These are phyloP conservation scores for Nixonia krombeini DNA, from an alignment of 1,140 invertebrate genomes.

Conservation along the genomic window DNA sequence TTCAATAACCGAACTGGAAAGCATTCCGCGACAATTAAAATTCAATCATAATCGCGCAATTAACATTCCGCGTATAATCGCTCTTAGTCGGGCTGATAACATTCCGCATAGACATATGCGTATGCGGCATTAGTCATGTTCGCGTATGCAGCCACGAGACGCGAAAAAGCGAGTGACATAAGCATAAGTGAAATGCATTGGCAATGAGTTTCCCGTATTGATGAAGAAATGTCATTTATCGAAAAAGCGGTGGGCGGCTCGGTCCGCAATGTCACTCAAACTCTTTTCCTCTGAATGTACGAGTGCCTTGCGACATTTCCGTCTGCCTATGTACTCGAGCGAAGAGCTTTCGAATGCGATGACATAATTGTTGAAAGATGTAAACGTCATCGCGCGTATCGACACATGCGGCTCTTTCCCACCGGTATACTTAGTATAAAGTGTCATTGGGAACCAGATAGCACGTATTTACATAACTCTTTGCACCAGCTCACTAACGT, in stretches of 20 bases:
- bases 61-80: too few species aligned
- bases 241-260: not conserved
- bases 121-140: too few species aligned
- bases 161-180: too few species aligned
- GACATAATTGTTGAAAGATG: conserved; percentile 34
- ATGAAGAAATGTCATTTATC: conserved; percentile 1
- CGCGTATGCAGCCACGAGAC: not conserved
- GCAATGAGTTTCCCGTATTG: not conserved
- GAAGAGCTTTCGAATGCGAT: conserved; percentile 15
- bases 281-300: conserved; percentile 1
- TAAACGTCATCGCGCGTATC: conserved; percentile 19
- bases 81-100: not conserved
- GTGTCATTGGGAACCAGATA: conserved; percentile 34
- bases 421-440: conserved; percentile 10
- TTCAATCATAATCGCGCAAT: too few species aligned
- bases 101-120: not conserved
- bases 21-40: too few species aligned
- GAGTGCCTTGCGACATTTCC: not conserved
- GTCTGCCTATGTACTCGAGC: not conserved
- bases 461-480: conserved; percentile 52
- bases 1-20: too few species aligned
- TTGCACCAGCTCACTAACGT: conserved; percentile 22
- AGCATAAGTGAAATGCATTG: not conserved
- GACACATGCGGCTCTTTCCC: conserved; percentile 16
- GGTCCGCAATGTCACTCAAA: not conserved